These are phyloP conservation scores for Chrysodeixis includens DNA, from an alignment of 2,888 invertebrate genomes.

Conservation along the genomic window DNA sequence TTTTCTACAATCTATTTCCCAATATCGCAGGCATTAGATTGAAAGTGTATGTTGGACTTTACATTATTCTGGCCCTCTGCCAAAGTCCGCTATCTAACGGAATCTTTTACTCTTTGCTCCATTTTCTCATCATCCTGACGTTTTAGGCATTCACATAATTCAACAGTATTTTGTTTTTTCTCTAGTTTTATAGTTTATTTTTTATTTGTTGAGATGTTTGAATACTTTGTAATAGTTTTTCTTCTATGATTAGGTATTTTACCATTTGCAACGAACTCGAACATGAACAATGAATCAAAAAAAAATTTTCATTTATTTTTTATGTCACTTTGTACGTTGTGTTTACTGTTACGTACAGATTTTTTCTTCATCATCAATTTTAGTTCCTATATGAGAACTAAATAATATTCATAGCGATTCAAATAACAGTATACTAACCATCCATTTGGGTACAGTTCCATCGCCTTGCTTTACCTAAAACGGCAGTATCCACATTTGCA, in stretches of 20 bases:
- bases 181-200: no score
- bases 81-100: conserved; percentile 9
- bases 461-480: conserved; percentile 17
- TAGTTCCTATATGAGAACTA: no score
- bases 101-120: neutral
- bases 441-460: conserved; percentile 17
- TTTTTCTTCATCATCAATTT: no score
- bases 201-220: no score
- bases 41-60: conserved; percentile 4
- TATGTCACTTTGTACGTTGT: no score
- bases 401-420: no score
- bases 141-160: neutral
- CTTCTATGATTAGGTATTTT: no score
- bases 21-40: conserved; percentile 18
- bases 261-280: no score
- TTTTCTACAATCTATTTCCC: conserved; percentile 12
- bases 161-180: neutral
- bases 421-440: neutral
- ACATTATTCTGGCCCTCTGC: conserved; percentile 20
- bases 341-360: no score
- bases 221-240: no score
- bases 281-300: no score
- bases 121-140: neutral
- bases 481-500: conserved; percentile 59
- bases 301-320: no score